A percentile compares a stretch with the other conserved stretches of the same genome.
Evolutionary conservation across 2,888 invertebrate genomes (phyloP).

Genomic region (Hemicrepidius hirtus): DNA sequence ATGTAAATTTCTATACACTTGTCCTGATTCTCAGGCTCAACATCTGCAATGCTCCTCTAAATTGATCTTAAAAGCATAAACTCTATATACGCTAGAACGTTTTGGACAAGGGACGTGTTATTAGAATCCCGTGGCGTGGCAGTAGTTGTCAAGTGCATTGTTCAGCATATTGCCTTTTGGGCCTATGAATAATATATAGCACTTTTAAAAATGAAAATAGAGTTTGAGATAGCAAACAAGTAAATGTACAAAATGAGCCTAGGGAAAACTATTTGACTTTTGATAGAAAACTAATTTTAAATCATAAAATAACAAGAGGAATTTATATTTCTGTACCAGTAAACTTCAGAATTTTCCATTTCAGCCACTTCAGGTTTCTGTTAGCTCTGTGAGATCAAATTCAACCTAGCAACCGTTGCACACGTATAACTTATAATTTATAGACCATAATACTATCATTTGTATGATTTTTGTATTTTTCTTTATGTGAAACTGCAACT

Average conservation of each 20-base stretch:
- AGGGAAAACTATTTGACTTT: too few relatives aligned
- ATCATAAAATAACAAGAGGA: too few relatives aligned
- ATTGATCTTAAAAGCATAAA: constrained; percentile 9
- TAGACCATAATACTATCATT: constrained; percentile 18
- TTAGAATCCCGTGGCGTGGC: too few relatives aligned
- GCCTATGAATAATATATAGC: too few relatives aligned
- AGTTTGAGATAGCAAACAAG: too few relatives aligned
- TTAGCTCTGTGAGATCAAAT: neutral
- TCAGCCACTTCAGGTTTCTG: neutral
- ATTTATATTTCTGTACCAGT: too few relatives aligned
- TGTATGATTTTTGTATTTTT: constrained; percentile 18
- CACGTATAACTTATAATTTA: constrained; percentile 15
- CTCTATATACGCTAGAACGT: neutral
- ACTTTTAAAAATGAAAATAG: too few relatives aligned
- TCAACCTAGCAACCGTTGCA: neutral
- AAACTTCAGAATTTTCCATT: too few relatives aligned
- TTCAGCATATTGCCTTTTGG: too few relatives aligned
- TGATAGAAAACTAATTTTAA: too few relatives aligned
- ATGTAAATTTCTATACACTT: constrained; percentile 20
- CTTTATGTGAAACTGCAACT: constrained; percentile 8
- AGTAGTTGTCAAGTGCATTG: too few relatives aligned
- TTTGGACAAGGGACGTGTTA: neutral
- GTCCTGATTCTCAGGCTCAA: constrained; percentile 10
- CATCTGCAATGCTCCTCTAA: neutral
- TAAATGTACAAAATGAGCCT: too few relatives aligned